Evolutionary conservation across 2,888 invertebrate species (phyloP), one percentile per base, ranked within the genome.

Genomic region (Sinodicranocentrus sp.): DNA sequence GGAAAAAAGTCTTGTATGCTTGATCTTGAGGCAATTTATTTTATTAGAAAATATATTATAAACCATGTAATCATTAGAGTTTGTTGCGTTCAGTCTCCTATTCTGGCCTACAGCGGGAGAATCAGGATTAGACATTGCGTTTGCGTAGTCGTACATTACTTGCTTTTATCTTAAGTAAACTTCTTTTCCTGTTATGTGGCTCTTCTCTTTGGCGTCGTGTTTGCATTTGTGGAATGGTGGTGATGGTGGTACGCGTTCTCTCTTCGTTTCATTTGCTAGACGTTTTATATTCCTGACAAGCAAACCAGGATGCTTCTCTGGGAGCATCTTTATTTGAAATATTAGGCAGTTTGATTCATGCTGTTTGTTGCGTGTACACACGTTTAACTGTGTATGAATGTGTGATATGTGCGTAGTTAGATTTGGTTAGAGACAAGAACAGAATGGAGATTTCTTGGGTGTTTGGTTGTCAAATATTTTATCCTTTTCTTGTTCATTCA

Each of bases 21-120:
- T 63, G 63, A 63, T 63, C 63, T 63, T 33, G 33, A 19, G 63
- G 63, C 63, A 63, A 63, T 63, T 63, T 63, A 63, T 28, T 63
- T 63, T 63, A 63, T 63, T 63, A 63, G 63, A 19, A 17, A 28
- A 39, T 33, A 33, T 33, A 33, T 10, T 33, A 33, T 33, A 33
- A 33, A 33, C 33, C 33, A 33, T 33, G 33, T 33, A 10, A 33
- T 33, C n/a, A n/a, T n/a, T n/a, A n/a, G n/a, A n/a, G 10, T 33
- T 33, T 3, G 33, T 33, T 33, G 33, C 33, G 33, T n/a, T n/a
- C n/a, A n/a, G n/a, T 33, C 33, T 33, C 33, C 10, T 33, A 33
- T 33, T 33, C 33, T 33, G 10, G 33, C 17, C 25, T 25, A 57
- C 1, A 23, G 57, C 21, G 1, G 23, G n/a, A 15, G 48, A 17